Evolutionary conservation across 2,113 vertebrate species (phyloP).

Genomic region (Galbula dea): DNA sequence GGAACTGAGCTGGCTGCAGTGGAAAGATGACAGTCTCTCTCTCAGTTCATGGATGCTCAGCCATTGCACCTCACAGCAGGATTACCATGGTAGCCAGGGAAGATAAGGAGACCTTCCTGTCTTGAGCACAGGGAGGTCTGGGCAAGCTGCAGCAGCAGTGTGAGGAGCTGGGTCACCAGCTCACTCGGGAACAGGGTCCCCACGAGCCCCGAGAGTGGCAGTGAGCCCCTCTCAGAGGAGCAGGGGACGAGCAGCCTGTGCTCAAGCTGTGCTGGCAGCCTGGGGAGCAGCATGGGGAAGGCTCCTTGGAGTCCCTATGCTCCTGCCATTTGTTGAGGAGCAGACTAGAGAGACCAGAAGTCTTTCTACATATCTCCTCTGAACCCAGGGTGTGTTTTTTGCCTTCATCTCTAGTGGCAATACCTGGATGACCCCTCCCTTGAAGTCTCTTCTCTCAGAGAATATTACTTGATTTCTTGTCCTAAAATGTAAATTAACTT

Average conservation of each 20-base stretch:
- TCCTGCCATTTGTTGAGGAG: neutral
- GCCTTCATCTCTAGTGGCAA: neutral
- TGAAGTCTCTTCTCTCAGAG: neutral
- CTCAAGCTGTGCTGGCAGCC: neutral
- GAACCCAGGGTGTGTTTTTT: neutral
- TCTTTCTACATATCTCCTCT: neutral
- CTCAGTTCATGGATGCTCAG: neutral
- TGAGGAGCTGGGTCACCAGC: neutral
- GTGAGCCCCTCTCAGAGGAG: neutral
- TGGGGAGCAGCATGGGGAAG: neutral
- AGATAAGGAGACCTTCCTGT: neutral
- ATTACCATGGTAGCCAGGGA: neutral
- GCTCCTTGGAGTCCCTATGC: neutral
- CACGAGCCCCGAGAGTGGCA: neutral
- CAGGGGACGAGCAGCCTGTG: too few species aligned
- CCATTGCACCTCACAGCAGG: neutral
- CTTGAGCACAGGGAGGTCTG: neutral
- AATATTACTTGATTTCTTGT: neutral
- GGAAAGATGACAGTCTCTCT: neutral
- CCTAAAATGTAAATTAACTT: slow-evolving; percentile 7
- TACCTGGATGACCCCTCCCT: neutral
- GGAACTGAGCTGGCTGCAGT: neutral
- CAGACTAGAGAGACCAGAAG: neutral
- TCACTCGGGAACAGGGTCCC: accelerated
- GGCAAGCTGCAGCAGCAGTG: neutral